A percentile compares a stretch with the other conserved stretches of the same genome.
These are phyloP conservation scores for Epizoanthus ramosus DNA, from an alignment of 92 coral and sea anemone genomes.

Conservation along the genomic window DNA sequence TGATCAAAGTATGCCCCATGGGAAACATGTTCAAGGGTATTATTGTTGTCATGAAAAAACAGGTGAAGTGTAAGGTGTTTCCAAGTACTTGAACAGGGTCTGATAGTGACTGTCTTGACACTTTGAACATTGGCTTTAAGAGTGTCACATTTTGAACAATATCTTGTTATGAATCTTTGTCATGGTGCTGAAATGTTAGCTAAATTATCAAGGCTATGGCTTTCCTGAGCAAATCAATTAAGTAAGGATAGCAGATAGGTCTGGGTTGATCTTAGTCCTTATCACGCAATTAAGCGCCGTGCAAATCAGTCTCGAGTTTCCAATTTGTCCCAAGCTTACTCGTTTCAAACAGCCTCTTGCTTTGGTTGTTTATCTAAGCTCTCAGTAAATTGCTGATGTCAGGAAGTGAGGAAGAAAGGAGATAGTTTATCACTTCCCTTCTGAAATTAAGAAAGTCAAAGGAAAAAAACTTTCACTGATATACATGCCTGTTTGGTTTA, in stretches of 20 bases:
- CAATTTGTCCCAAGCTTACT: constrained; percentile 48
- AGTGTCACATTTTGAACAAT: constrained; percentile 88
- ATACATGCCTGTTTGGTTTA: constrained; percentile 23
- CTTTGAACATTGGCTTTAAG: constrained; percentile 58
- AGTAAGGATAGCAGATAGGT: constrained; percentile 60
- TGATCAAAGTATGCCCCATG: constrained; percentile 64
- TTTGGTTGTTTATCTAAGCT: constrained; percentile 24
- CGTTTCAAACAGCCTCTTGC: constrained; percentile 35
- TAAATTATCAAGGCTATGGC: constrained; percentile 62
- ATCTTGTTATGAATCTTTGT: constrained; percentile 62
- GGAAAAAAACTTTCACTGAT: constrained; percentile 14
- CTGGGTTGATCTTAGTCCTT: constrained; percentile 58
- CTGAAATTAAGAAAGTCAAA: constrained; percentile 13
- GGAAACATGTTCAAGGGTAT: constrained; percentile 77
- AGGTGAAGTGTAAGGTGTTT: constrained; percentile 91
- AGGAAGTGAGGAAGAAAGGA: constrained; percentile 37
- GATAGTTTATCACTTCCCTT: constrained; percentile 27
- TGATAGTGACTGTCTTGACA: constrained; percentile 92
- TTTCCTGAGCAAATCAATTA: constrained; percentile 70
- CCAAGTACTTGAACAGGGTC: constrained; percentile 87
- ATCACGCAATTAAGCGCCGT: constrained; percentile 58
- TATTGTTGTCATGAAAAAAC: constrained; percentile 92
- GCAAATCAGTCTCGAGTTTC: constrained; percentile 63
- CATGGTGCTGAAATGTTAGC: constrained; percentile 67
- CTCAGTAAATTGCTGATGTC: constrained; percentile 36